Evolutionary conservation across 92 coral and sea anemone genomes (phyloP), one percentile per base, ranked within the genome.

Genomic region (Micromussa lordhowensis): DNA sequence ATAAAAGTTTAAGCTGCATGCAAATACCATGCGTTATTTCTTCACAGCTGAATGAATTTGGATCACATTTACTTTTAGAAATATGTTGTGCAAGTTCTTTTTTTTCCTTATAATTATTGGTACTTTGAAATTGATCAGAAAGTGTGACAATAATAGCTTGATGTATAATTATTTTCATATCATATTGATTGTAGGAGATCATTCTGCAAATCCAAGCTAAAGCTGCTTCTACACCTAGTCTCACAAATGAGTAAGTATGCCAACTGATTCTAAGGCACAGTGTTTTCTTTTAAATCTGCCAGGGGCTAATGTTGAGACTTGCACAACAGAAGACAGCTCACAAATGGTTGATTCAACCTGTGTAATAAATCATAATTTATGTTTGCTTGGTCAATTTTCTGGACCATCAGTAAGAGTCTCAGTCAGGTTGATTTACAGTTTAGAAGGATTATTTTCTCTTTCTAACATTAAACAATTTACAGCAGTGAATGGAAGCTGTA

Each of bases 161-260:
- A 28, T 22, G 8, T 18, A 73, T 57, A n/a, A n/a, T n/a, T n/a
- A 24, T 58, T 3, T 26, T 24, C 24, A 48, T 18, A 68, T 70
- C 36, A 74, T 81, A 70, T 69, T 18, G 32, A 36, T 66, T 90
- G 35, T 59, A 96, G 99, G 99, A 96, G 64, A 96, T 96, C 22
- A 96, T 96, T 24, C 91, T 96, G 32, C 94, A 91, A 66, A 92
- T 97, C 30, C 99, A 97, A 92, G 96, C 96, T 24, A 97, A 97
- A 84, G 99, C 99, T 78, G 96, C 93, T 13, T 72, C 98, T 19
- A 91, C 93, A 32, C 87, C 96, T 9, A 91, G 91, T 35, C 80
- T 92, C 81, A 82, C 91, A 5, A 95, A 36, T 81, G 90, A 92
- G 99, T 97, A 86, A 96, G 99, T 97, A 49, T n/a, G 19, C 63